A percentile compares a stretch with the other conserved stretches of the same genome.
These are phyloP conservation scores for Hippocampus zosterae DNA, from an alignment of 2,113 vertebrate genomes.

Conservation along the genomic window DNA sequence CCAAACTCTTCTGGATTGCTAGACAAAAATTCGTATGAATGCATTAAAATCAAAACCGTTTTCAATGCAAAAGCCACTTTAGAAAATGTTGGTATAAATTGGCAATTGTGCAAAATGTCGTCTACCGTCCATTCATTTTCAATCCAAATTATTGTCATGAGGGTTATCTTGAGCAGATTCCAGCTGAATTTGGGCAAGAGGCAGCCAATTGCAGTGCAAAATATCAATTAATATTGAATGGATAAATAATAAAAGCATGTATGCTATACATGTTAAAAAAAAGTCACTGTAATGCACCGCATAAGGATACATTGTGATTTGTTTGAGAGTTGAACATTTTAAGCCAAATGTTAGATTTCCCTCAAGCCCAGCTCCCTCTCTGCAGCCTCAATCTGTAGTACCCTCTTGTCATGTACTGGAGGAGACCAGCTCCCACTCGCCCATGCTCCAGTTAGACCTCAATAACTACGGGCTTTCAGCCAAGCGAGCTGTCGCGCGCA, in stretches of 20 bases:
- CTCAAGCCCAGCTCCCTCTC: constrained; percentile 15
- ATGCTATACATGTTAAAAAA: neutral
- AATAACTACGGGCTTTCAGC: constrained; percentile 18
- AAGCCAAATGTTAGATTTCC: constrained; percentile 30
- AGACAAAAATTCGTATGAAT: too few species aligned
- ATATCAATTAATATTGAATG: too few species aligned
- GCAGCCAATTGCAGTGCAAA: too few species aligned
- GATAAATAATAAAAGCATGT: too few species aligned
- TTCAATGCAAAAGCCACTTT: too few species aligned
- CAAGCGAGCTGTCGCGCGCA: constrained; percentile 21
- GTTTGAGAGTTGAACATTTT: constrained; percentile 5
- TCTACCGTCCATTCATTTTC: too few species aligned
- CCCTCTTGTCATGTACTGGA: constrained; percentile 21
- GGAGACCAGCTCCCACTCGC: constrained; percentile 29
- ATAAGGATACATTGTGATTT: neutral
- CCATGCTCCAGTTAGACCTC: constrained; percentile 24
- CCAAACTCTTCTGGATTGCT: neutral
- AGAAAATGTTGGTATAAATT: too few species aligned
- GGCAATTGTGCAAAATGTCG: neutral
- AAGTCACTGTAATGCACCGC: neutral
- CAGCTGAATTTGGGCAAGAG: too few species aligned
- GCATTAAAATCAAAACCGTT: too few species aligned
- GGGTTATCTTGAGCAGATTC: too few species aligned
- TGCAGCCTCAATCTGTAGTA: neutral
- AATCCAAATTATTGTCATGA: too few species aligned